Conservation (phyloP, 2,797 vertebrate genomes). For the Carduelis carduelis region DNA sequence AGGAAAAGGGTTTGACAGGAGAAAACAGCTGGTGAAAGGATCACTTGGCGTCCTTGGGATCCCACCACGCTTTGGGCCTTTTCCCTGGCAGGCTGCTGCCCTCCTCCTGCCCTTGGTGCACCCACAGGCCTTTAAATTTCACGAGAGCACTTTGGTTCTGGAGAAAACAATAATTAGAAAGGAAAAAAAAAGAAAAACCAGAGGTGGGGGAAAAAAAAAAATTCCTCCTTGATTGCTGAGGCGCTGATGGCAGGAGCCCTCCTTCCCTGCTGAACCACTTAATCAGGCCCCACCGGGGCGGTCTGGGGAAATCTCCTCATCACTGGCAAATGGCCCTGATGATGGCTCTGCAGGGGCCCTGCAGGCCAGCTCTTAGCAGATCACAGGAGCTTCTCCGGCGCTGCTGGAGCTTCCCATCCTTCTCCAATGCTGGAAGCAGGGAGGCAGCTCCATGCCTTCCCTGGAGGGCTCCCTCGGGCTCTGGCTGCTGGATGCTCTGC, state of each 20-base stretch:
- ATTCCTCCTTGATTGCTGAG: slow-evolving; percentile 24
- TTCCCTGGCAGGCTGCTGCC: background rate
- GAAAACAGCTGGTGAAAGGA: background rate
- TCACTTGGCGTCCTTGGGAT: accelerated
- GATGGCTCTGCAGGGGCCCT: background rate
- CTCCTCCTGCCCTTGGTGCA: background rate
- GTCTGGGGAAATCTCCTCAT: background rate
- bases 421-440: accelerated
- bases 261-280: slow-evolving; percentile 2
- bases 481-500: background rate
- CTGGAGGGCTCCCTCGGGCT: accelerated
- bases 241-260: background rate
- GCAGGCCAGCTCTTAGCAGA: background rate
- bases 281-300: background rate
- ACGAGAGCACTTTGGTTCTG: background rate
- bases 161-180: background rate
- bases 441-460: accelerated
- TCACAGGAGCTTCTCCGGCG: accelerated
- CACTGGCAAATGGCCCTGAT: slow-evolving; percentile 10
- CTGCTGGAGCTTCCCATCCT: background rate
- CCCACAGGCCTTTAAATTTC: background rate
- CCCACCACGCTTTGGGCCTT: background rate
- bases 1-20: background rate
- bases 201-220: background rate
- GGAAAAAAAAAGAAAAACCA: background rate